Conservation (phyloP, 2,888 invertebrate species). For the Lasioglossum leucozonium region DNA sequence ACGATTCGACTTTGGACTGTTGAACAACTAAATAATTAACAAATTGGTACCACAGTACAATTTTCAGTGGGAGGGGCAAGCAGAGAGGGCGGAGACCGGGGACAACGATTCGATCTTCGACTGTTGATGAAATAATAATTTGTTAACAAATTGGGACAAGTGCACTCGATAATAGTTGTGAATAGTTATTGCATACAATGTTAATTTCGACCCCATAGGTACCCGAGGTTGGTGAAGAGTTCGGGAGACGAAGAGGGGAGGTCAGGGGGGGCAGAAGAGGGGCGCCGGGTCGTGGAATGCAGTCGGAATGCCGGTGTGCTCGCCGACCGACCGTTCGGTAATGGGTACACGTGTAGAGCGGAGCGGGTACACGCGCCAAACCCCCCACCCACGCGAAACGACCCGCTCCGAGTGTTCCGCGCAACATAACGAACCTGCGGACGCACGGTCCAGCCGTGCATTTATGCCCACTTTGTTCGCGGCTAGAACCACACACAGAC, state of each 20-base stretch:
- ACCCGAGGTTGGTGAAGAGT: no score
- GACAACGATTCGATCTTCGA: no score
- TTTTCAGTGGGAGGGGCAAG: no score
- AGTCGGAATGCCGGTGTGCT: slow-evolving; percentile 69
- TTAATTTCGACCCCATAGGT: no score
- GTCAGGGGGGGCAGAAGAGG: slow-evolving; percentile 11
- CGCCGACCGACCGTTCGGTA: slow-evolving; percentile 63
- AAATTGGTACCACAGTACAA: no score
- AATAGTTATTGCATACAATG: no score
- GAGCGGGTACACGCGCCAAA: slow-evolving; percentile 63
- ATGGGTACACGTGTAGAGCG: slow-evolving; percentile 68
- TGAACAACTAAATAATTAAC: no score
- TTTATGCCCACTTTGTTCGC: slow-evolving; percentile 5
- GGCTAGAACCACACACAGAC: not conserved
- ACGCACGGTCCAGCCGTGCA: slow-evolving; percentile 22
- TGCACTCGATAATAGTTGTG: no score
- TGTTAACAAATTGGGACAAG: no score
- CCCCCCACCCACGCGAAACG: slow-evolving; percentile 51
- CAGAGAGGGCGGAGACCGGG: no score
- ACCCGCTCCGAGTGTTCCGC: slow-evolving; percentile 58
- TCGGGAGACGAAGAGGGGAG: not conserved
- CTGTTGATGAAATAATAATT: no score
- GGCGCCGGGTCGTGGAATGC: slow-evolving; percentile 66
- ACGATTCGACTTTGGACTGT: not conserved
- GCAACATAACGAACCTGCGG: slow-evolving; percentile 44